phyloP scores from a whole-genome alignment of 2,797 vertebrate species.

The Tangara arthus region DNA sequence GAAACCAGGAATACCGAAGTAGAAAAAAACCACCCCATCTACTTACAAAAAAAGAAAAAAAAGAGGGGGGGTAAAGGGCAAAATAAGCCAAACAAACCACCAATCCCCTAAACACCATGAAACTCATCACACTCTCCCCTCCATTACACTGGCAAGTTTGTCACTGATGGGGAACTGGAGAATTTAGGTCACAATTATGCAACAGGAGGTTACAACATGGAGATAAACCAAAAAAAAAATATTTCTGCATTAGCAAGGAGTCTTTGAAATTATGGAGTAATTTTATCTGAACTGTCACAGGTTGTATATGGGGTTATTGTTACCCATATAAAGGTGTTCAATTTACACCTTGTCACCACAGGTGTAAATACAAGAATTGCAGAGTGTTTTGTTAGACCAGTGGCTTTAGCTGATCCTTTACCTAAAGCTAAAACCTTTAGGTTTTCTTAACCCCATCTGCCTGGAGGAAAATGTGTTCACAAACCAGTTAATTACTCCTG shows the following conservation, averaged over 20 bases:
- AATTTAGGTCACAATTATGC: background rate
- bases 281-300: background rate
- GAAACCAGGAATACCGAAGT: background rate
- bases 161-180: background rate
- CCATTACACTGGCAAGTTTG: background rate
- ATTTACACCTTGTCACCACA: background rate
- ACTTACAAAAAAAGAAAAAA: background rate
- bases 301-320: background rate
- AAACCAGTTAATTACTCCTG: background rate
- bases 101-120: rapidly evolving
- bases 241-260: background rate
- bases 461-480: background rate
- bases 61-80: too few relatives aligned
- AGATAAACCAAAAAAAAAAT: background rate
- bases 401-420: background rate
- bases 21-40: background rate
- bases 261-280: background rate
- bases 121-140: rapidly evolving
- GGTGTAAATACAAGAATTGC: background rate
- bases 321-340: background rate
- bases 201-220: background rate
- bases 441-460: background rate
- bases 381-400: background rate
- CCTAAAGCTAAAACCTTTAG: background rate
- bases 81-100: background rate